Percentiles rank a stretch among this genome's conserved stretches.
Conservation (phyloP, 2,888 invertebrate species). For the Eupithecia exiguata region DNA sequence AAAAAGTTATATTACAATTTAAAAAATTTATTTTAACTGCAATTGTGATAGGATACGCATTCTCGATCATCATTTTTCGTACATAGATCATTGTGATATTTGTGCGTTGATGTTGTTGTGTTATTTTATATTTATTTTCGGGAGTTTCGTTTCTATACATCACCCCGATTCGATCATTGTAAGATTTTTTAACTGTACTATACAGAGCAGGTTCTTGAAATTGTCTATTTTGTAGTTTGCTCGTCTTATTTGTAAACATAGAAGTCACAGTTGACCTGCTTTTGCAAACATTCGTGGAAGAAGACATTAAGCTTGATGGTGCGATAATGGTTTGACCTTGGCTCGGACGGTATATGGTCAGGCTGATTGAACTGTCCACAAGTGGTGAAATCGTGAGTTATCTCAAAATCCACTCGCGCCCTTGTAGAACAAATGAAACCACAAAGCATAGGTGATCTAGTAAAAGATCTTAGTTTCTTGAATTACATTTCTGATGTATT, state of each 20-base stretch:
- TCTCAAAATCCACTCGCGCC: neutral
- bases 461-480: neutral
- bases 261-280: slow-evolving; percentile 17
- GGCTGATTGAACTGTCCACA: slow-evolving; percentile 11
- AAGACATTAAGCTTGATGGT: slow-evolving; percentile 12
- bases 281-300: slow-evolving; percentile 23
- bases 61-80: neutral
- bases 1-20: no score
- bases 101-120: neutral
- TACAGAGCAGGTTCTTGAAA: slow-evolving; percentile 26
- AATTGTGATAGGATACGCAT: no score
- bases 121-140: neutral
- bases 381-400: slow-evolving; percentile 10
- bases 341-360: slow-evolving; percentile 7
- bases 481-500: neutral
- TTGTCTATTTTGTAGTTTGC: slow-evolving; percentile 30
- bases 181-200: slow-evolving; percentile 21
- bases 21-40: neutral
- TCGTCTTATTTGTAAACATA: slow-evolving; percentile 7
- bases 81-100: neutral
- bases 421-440: neutral
- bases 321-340: slow-evolving; percentile 15
- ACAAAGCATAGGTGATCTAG: neutral
- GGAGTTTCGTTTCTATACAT: slow-evolving; percentile 8
- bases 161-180: neutral